Base-by-base conservation (phyloP, 2,797 vertebrate genomes). In the Poeciliopsis paucimaculata region DNA sequence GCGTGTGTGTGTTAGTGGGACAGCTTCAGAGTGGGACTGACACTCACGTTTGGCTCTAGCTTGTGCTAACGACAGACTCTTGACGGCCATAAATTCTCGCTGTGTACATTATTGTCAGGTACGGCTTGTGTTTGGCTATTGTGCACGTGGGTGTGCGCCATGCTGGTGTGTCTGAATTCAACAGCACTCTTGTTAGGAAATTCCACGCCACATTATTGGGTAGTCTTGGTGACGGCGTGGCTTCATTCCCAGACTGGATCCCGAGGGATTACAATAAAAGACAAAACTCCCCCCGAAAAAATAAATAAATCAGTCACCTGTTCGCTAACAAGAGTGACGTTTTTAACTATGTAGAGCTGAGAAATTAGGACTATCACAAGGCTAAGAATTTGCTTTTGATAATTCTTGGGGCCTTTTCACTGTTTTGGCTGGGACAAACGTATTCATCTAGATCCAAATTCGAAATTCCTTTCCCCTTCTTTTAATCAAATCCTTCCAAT, bases 131-230 rank as follows among this genome's bases (percentile, higher is more conserved):
- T 84, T 82, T 81, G 76, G 66, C 72, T 78, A 16, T 80, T 74
- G 84, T 84, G 73, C 85, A 88, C 73, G 78, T 91, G 91, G 82
- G 85, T 82, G 82, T 76, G 83, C 75, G 72, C 73, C 5, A 1
- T 77, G 78, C 66, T 45, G 84, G 81, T 87, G 86, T 43, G 64
- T 88, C 77, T 87, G 88, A 91, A 92, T 93, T 87, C 80, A 86
- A 82, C 88, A 90, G 87, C 88, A 79, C 79, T 93, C 91, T 95
- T 90, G 92, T 94, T 93, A 91, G 87, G 90, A 93, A 91, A 95
- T 94, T 95, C 94, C 94, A 91, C 79, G 90, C 89, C 91, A 92
- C 91, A 92, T 94, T 94, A 94, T 85, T 93, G 89, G 90, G 94
- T 94, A 95, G 94, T 93, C 93, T 91, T 92, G 90, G 92, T 86